Base-by-base conservation (phyloP, 2,113 vertebrate species). In the Sterna hirundo region DNA sequence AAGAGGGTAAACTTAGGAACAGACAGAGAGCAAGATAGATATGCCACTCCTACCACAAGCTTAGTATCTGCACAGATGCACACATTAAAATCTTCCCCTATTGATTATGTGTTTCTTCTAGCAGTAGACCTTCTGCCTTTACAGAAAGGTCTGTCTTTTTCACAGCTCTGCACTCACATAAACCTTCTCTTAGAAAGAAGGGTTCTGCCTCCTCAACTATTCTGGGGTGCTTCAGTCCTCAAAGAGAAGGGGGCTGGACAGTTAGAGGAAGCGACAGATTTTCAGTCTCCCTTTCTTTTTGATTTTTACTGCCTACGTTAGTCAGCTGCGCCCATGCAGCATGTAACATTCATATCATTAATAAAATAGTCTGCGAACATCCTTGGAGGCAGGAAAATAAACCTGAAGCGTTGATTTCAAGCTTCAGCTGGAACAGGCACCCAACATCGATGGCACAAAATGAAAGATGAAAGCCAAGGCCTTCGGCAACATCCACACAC, bases 1-100 rank as follows among this genome's bases (percentile, higher is more conserved):
- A 83, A 77, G 78, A 93, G 47, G 47, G 32, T 90, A 95, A 97
- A 93, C 71, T 93, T 94, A 18, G 49, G 88, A 96, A 86, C 2
- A 62, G 32, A 88, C 58, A 84, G 78, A 86, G 77, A 52, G 83
- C 83, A 62, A 90, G 60, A 19, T 40, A 75, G 36, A 72, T 65
- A 81, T 9, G 6, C 13, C 27, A n/a, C 26, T 87, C 17, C 9
- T 40, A 38, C 26, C 17, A 11, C 29, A 70, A 66, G 44, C 21
- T 60, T 52, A 34, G 8, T 46, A 68, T 30, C 61, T 72, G 72
- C 61, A 55, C 18, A 82, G 54, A 89, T 23, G 8, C 79, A 71
- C 32, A 51, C 34, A 26, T 23, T 57, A 68, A 91, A 80, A 47
- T 23, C 29, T 86, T 71, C n/a, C n/a, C 72, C 34, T 23, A 30